Base-by-base conservation (phyloP, 2,113 vertebrate species). In the Hippocampus guttulatus region DNA sequence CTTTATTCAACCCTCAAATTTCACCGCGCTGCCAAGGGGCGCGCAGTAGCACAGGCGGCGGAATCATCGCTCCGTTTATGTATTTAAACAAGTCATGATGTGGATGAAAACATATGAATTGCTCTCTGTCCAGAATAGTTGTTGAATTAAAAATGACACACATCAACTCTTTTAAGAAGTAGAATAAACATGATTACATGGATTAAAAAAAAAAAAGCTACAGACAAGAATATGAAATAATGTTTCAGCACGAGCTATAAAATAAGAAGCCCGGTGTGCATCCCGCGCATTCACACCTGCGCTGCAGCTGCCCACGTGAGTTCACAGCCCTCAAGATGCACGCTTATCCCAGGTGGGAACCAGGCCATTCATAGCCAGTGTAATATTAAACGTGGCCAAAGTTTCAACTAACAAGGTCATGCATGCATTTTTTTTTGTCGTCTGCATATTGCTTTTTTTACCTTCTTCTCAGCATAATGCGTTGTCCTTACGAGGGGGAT, bases 401-500 rank as follows among this genome's bases (percentile, higher is more conserved):
- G 40, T 65, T 65, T 43, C 41, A 65, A 47, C n/a, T 49, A 65
- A 65, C 15, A 14, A 65, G 43, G 64, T 27, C 23, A 65, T 25
- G 43, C 47, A 2, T 51, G 15, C 18, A 3, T 64, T 65, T 23
- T 23, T 23, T 11, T 25, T 64, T 41, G 30, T 30, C 3, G 33
- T 38, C 33, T 38, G 33, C 5, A 38, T 38, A 38, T 38, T 38
- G 33, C 33, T 38, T 38, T 38, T 38, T n/a, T 21, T 40, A 16
- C 14, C 23, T 41, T n/a, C 67, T 64, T 78, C 51, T 55, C 63
- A 63, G 41, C 63, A 55, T 68, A 71, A 52, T 54, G 52, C 51
- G 54, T 70, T 82, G 84, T 83, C 85, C 85, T 85, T 78, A 77
- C 87, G 87, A 49, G 69, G 61, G 67, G 72, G 70, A 73, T 81